These are phyloP conservation scores for Protaetia brevitarsis DNA, from an alignment of 1,140 invertebrate species.

Conservation along the genomic window DNA sequence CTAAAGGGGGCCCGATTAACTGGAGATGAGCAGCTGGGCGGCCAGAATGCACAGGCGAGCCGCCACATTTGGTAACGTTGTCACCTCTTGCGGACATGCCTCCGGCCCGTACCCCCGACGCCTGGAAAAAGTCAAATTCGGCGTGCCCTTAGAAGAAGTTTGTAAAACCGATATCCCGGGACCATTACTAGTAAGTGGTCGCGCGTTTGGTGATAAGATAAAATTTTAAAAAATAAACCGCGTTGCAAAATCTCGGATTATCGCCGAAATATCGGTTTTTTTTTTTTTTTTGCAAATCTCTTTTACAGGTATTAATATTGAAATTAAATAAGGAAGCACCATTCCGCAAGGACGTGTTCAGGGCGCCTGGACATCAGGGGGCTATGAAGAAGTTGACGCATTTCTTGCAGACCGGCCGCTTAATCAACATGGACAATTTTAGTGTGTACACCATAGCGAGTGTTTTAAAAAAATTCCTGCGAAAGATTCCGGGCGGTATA, in stretches of 20 bases:
- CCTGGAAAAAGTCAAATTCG: slow-evolving; percentile 92
- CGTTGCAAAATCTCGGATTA: not conserved
- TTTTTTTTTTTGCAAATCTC: not conserved
- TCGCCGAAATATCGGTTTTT: not conserved
- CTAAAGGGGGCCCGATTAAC: slow-evolving; percentile 25
- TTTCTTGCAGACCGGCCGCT: slow-evolving; percentile 88
- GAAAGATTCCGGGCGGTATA: slow-evolving; percentile 94
- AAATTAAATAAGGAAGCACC: slow-evolving; percentile 95
- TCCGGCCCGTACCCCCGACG: slow-evolving; percentile 72
- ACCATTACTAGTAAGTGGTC: slow-evolving; percentile 79
- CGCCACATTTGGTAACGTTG: slow-evolving; percentile 82
- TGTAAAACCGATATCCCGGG: slow-evolving; percentile 92
- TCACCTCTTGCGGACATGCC: slow-evolving; percentile 82
- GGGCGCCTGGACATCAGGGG: slow-evolving; percentile 90
- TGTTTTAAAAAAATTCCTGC: slow-evolving; percentile 96
- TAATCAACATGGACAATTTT: slow-evolving; percentile 97
- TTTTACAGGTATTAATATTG: slow-evolving; percentile 76
- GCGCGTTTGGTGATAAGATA: not conserved
- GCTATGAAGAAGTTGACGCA: slow-evolving; percentile 96
- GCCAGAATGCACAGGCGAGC: slow-evolving; percentile 84
- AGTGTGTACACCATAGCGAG: slow-evolving; percentile 98
- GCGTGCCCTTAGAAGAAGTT: slow-evolving; percentile 81
- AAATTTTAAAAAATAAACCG: not conserved
- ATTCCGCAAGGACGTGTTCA: slow-evolving; percentile 87
- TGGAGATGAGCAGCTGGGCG: slow-evolving; percentile 82